These are phyloP conservation scores for Trichonephila clavata DNA, from an alignment of 1,140 invertebrate species.

Conservation along the genomic window DNA sequence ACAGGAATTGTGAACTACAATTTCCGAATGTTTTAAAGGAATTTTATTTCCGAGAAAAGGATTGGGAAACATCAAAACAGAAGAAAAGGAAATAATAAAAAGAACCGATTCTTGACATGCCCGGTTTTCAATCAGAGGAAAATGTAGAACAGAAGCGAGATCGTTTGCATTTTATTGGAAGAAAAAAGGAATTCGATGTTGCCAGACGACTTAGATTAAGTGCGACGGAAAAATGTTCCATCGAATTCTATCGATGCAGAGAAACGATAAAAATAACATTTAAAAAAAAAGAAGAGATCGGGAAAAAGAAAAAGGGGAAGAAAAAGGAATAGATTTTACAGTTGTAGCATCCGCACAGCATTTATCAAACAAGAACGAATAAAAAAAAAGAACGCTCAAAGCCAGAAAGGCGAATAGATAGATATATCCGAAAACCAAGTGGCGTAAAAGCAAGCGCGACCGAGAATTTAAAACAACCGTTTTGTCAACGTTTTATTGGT, in stretches of 20 bases:
- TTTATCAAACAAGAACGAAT: conserved; percentile 19
- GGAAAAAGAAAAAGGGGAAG: neutral
- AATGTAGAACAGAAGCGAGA: conserved; percentile 28
- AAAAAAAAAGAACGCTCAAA: neutral
- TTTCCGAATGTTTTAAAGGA: conserved; percentile 37
- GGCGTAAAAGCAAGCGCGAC: conserved; percentile 54
- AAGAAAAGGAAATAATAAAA: conserved; percentile 9
- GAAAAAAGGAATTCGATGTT: conserved; percentile 29
- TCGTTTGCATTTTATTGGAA: conserved; percentile 72
- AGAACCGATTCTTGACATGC: conserved; percentile 26
- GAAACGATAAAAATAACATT: neutral
- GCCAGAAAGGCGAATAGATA: conserved; percentile 53
- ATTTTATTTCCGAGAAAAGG: neutral
- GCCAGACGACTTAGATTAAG: conserved; percentile 58
- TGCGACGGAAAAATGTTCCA: conserved; percentile 12
- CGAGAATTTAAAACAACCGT: conserved; percentile 74
- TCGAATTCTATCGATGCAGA: neutral
- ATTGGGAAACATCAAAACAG: too few relatives aligned
- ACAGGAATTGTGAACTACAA: neutral
- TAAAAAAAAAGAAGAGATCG: neutral
- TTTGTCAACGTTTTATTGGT: conserved; percentile 75
- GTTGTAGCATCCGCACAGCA: neutral
- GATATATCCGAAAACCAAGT: conserved; percentile 66
- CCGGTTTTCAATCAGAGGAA: conserved; percentile 17
- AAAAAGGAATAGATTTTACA: conserved; percentile 29